These are phyloP conservation scores for Morelia viridis DNA, from an alignment of 2,797 vertebrate genomes.

Conservation along the genomic window DNA sequence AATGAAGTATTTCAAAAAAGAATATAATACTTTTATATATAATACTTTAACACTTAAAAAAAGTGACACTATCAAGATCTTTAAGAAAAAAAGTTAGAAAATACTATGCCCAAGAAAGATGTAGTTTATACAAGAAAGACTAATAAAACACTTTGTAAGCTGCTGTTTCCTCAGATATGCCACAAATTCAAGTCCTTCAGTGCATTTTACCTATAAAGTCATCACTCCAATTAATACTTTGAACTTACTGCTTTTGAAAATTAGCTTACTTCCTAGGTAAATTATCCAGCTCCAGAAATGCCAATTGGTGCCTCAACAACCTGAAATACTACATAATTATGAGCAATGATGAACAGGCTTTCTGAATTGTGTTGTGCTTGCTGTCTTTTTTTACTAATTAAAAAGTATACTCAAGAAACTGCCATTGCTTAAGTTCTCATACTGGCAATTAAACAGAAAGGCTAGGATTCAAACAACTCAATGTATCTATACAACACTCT, in stretches of 20 bases:
- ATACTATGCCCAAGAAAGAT: background rate
- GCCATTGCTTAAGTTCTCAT: background rate
- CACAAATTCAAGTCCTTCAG: background rate
- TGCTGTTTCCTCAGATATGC: background rate
- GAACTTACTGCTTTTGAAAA: background rate
- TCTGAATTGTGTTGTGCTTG: background rate
- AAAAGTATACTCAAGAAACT: background rate
- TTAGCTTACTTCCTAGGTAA: background rate
- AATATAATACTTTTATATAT: background rate
- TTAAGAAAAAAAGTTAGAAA: background rate
- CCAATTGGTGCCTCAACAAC: background rate
- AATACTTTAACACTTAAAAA: background rate
- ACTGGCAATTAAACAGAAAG: background rate
- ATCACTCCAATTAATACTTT: background rate
- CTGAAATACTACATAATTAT: conserved; percentile 7
- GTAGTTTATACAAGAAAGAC: background rate
- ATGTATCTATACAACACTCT: background rate
- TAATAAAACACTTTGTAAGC: background rate
- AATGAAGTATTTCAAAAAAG: background rate
- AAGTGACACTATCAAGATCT: background rate
- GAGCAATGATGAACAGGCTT: background rate
- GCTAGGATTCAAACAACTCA: background rate
- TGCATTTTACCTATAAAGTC: background rate
- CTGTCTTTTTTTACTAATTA: background rate
- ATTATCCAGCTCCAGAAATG: background rate